Percentiles rank a stretch among this genome's conserved stretches.
Conservation (phyloP, 2,797 vertebrate species). For the Manis crassicaudata region DNA sequence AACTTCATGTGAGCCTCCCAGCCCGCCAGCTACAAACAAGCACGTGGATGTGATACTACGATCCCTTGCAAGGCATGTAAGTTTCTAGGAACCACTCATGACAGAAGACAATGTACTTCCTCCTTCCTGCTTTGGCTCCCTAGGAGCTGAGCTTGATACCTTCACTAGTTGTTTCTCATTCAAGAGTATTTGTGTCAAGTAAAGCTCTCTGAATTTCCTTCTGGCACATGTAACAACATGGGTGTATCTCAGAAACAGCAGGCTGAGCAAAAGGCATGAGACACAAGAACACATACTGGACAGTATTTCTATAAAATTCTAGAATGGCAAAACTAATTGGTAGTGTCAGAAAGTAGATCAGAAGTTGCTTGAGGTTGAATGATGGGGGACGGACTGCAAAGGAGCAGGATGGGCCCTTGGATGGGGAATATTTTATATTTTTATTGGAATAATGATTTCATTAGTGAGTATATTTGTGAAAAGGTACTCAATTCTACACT, state of each 20-base stretch:
- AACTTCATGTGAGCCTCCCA: not conserved
- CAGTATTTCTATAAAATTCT: not conserved
- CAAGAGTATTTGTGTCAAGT: not conserved
- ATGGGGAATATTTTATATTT: not conserved
- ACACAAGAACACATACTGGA: not conserved
- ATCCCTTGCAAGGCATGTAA: not conserved
- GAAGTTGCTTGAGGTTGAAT: not conserved
- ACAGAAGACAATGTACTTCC: rapidly evolving
- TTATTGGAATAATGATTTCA: not conserved
- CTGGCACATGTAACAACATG: not conserved
- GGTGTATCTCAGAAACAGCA: not conserved
- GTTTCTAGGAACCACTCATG: not conserved
- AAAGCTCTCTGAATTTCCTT: not conserved
- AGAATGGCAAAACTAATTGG: not conserved
- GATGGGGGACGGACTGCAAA: too few relatives aligned
- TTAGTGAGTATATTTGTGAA: not conserved
- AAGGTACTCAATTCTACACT: not conserved
- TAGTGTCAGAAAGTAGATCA: not conserved
- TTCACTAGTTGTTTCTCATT: not conserved
- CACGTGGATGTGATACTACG: not conserved
- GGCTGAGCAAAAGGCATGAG: not conserved
- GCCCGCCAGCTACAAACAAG: not conserved
- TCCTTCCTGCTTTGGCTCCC: not conserved
- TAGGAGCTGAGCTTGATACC: too few relatives aligned
- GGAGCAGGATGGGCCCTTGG: not conserved